A percentile compares a stretch with the other conserved stretches of the same genome.
Evolutionary conservation across 2,113 vertebrate species (phyloP).

Genomic region (Cervus canadensis): DNA sequence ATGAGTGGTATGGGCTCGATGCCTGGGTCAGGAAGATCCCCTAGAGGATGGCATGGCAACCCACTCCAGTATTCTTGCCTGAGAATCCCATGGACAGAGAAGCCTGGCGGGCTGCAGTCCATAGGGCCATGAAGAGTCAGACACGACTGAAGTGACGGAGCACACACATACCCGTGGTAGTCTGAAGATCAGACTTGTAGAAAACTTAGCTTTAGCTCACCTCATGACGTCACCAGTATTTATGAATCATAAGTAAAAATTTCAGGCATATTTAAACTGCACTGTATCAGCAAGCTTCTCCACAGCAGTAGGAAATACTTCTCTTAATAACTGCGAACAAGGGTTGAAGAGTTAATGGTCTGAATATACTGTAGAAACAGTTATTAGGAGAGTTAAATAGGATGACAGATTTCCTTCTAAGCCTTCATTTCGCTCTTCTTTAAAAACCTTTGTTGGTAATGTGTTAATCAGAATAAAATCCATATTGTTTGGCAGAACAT

Average conservation of each 20-base stretch:
- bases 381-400: neutral
- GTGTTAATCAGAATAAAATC: neutral
- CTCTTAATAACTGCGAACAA: neutral
- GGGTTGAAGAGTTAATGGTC: neutral
- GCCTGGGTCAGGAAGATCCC: neutral
- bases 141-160: neutral
- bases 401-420: neutral
- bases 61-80: neutral
- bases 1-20: neutral
- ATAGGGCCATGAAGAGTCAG: neutral
- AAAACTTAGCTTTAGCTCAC: neutral
- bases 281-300: neutral
- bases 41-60: neutral
- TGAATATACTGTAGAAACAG: neutral
- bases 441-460: neutral
- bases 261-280: neutral
- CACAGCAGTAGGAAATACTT: neutral
- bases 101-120: neutral
- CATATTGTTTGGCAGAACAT: neutral
- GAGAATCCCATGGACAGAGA: neutral
- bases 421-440: neutral
- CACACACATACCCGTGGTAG: neutral
- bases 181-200: neutral
- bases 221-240: neutral
- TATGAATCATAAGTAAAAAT: constrained; percentile 26